Evolutionary conservation across 2,888 invertebrate genomes (phyloP).

Genomic region (Agonum fuliginosum): DNA sequence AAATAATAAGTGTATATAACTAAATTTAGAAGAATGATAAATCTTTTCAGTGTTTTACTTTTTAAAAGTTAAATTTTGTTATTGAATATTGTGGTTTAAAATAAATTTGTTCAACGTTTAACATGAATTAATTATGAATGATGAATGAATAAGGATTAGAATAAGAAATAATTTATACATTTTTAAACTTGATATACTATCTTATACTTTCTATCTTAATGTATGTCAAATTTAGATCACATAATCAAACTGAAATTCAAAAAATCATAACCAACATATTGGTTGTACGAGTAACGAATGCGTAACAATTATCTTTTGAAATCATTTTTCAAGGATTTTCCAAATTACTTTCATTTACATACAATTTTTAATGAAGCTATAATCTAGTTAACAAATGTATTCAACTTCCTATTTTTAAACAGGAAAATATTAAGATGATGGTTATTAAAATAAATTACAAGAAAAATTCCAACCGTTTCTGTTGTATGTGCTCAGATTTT

Average conservation of each 20-base stretch:
- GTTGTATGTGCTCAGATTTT: not conserved
- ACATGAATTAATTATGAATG: not conserved
- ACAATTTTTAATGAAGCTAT: constrained; percentile 24
- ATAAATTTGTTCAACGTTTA: not conserved
- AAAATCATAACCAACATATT: no score
- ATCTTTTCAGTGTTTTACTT: not conserved
- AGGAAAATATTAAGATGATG: constrained; percentile 28
- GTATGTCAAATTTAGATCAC: not conserved
- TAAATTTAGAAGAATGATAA: not conserved
- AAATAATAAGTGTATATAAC: not conserved
- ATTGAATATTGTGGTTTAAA: not conserved
- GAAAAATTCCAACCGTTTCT: not conserved
- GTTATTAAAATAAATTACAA: constrained; percentile 39
- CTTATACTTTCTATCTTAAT: not conserved
- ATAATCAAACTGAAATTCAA: no score
- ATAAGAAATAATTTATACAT: no score
- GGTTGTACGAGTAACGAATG: constrained; percentile 1
- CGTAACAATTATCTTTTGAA: constrained; percentile 9
- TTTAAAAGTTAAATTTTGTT: constrained; percentile 8
- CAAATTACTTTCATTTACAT: constrained; percentile 38
- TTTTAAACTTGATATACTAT: not conserved
- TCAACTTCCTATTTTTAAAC: constrained; percentile 24
- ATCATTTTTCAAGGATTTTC: constrained; percentile 19
- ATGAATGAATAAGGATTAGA: no score
- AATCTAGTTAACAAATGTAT: constrained; percentile 34